Conservation (phyloP, 2,113 vertebrate species). For the Ammodytes dubius region DNA sequence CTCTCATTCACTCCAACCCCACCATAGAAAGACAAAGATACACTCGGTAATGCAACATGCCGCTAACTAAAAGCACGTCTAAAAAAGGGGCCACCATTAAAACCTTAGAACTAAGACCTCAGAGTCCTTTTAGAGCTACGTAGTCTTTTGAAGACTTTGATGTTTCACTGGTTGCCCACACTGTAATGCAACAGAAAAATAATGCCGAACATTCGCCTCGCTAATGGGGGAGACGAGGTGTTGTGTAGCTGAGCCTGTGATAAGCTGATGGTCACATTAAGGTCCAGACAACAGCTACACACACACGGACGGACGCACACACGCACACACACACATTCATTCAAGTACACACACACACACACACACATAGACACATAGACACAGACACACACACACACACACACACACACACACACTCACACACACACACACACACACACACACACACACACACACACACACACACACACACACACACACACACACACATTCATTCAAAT, state of each 20-base stretch:
- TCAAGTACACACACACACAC: too few relatives aligned
- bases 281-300: constrained; percentile 14
- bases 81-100: constrained; percentile 54
- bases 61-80: constrained; percentile 60
- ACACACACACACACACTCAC: background rate
- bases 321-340: too few relatives aligned
- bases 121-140: constrained; percentile 52
- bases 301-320: too few relatives aligned
- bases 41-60: constrained; percentile 64
- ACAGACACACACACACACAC: too few relatives aligned
- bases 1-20: constrained; percentile 34
- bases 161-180: constrained; percentile 50
- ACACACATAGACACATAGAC: too few relatives aligned
- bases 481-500: too few relatives aligned
- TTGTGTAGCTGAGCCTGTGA: constrained; percentile 56
- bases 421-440: too few relatives aligned
- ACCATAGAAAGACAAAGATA: constrained; percentile 58
- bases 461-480: too few relatives aligned
- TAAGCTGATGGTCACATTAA: constrained; percentile 47
- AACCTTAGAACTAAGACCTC: constrained; percentile 49
- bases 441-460: too few relatives aligned
- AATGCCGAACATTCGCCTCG: constrained; percentile 35
- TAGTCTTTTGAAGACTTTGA: constrained; percentile 76
- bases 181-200: constrained; percentile 65
- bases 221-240: constrained; percentile 67